Percentiles rank a stretch among this genome's conserved stretches.
Conservation (phyloP, 2,888 invertebrate genomes). For the Nowickia ferox region DNA sequence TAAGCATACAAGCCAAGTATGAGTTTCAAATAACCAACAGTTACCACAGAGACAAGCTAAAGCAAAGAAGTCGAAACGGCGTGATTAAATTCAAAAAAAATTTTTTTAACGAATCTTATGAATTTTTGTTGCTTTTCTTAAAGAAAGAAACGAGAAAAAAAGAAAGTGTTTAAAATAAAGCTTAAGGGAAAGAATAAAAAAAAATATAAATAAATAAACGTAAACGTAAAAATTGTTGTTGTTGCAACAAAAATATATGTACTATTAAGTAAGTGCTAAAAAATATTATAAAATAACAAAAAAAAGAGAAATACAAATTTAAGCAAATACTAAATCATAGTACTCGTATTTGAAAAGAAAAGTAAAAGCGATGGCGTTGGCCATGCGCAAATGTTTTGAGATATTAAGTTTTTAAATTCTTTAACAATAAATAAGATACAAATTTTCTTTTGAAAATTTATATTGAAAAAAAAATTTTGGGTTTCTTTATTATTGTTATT, state of each 20-base stretch:
- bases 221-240: constrained; percentile 10
- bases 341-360: not conserved
- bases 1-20: constrained; percentile 17
- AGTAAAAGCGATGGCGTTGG: not conserved
- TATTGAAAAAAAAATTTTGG: too few species aligned
- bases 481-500: too few species aligned
- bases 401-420: constrained; percentile 3
- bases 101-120: constrained; percentile 18
- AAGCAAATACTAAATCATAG: too few species aligned
- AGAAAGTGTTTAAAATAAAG: constrained; percentile 67
- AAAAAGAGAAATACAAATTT: constrained; percentile 18
- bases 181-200: constrained; percentile 41
- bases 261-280: constrained; percentile 68
- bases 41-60: constrained; percentile 41
- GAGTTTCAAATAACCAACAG: constrained; percentile 44
- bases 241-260: constrained; percentile 38
- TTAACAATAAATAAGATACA: not conserved
- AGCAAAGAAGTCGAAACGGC: constrained; percentile 60
- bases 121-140: not conserved
- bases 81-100: constrained; percentile 25
- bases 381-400: constrained; percentile 27
- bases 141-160: constrained; percentile 61
- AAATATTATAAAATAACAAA: constrained; percentile 17
- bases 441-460: not conserved
- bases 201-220: constrained; percentile 18